Conservation (phyloP, 2,888 invertebrate genomes). For the Heliconius cydno region DNA sequence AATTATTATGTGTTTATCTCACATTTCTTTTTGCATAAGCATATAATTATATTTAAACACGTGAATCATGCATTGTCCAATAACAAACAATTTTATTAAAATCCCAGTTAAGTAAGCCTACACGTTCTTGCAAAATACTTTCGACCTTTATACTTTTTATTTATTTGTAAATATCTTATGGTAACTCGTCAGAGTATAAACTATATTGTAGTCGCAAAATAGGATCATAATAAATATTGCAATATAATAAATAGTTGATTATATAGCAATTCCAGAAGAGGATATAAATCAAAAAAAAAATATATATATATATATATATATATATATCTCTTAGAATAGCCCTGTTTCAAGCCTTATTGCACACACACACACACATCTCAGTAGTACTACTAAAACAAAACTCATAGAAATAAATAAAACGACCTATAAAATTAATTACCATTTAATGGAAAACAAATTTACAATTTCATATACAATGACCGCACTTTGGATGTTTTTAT, state of each 20-base stretch:
- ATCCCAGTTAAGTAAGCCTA: background rate
- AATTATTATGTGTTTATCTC: constrained; percentile 51
- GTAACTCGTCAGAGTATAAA: background rate
- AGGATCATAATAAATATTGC: background rate
- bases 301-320: background rate
- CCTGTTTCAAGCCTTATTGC: background rate
- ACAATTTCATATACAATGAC: constrained; percentile 69
- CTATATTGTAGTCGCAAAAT: background rate
- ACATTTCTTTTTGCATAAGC: background rate
- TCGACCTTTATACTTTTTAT: background rate
- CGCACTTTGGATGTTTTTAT: constrained; percentile 47
- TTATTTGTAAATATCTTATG: background rate
- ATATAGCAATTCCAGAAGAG: background rate
- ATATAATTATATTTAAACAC: background rate
- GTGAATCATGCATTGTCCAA: background rate
- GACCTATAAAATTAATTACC: constrained; percentile 58
- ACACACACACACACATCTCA: background rate
- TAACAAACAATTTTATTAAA: constrained; percentile 1
- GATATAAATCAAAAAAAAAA: background rate
- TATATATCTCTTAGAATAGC: background rate
- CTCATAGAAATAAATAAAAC: constrained; percentile 45
- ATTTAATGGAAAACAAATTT: constrained; percentile 76
- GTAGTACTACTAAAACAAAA: background rate
- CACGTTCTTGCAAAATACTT: no score
- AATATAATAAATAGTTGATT: background rate